phyloP scores from a whole-genome alignment of 2,888 invertebrate genomes.

The Cepaea hortensis region DNA sequence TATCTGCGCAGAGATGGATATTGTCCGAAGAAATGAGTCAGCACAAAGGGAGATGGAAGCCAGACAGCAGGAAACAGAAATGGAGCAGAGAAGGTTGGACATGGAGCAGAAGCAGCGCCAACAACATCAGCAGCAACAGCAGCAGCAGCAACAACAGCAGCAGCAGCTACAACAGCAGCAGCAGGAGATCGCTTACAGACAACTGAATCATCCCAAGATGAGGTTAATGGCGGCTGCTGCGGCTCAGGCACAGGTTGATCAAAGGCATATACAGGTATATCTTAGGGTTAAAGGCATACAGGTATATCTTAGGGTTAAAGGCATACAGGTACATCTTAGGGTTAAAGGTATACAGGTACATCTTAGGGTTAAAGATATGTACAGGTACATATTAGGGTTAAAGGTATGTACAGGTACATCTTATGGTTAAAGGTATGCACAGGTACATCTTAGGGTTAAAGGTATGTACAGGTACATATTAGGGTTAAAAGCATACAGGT shows the following conservation, averaged over 20 bases:
- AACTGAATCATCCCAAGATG: constrained; percentile 30
- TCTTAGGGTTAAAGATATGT: too few species aligned
- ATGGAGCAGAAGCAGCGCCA: constrained; percentile 42
- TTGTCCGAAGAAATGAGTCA: constrained; percentile 11
- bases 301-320: not conserved
- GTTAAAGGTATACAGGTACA: too few species aligned
- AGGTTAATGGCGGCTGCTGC: constrained; percentile 50
- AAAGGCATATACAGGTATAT: constrained; percentile 32
- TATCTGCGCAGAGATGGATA: constrained; percentile 24
- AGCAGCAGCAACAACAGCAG: constrained; percentile 35
- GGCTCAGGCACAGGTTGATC: constrained; percentile 43
- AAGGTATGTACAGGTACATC: too few species aligned
- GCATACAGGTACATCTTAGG: not conserved
- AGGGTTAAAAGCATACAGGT: too few species aligned
- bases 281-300: not conserved
- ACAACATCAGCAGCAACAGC: constrained; percentile 51
- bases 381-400: too few species aligned
- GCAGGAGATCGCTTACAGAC: constrained; percentile 36
- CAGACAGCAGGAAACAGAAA: constrained; percentile 27
- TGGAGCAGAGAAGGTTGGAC: constrained; percentile 34
- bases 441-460: too few species aligned
- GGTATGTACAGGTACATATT: too few species aligned
- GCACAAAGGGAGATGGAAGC: constrained; percentile 3
- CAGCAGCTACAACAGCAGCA: constrained; percentile 43
- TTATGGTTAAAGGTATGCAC: too few species aligned